A percentile compares a stretch with the other conserved stretches of the same genome.
Conservation (phyloP, 2,797 vertebrate genomes). For the Brotula barbata region DNA sequence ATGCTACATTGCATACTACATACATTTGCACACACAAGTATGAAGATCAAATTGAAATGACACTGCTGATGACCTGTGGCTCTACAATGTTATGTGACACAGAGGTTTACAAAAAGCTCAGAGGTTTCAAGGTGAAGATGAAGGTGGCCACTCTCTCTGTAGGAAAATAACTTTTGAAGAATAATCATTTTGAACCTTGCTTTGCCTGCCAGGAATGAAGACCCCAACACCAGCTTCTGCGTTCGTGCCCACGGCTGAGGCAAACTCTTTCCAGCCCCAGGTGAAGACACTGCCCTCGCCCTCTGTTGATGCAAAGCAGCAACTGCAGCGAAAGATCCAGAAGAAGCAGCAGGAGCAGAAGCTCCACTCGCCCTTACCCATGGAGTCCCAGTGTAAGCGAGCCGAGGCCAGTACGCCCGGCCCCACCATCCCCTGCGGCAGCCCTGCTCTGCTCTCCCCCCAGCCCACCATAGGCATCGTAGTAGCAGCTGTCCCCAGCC, state of each 20-base stretch:
- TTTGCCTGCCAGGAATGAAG: constrained; percentile 85
- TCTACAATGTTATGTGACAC: too few relatives aligned
- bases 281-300: constrained; percentile 95
- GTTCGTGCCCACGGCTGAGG: constrained; percentile 95
- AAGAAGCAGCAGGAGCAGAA: constrained; percentile 99
- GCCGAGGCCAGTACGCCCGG: constrained; percentile 83
- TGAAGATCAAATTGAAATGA: too few relatives aligned
- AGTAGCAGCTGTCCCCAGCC: constrained; percentile 94
- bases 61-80: too few relatives aligned
- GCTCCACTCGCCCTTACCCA: constrained; percentile 91
- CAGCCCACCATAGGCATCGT: constrained; percentile 97
- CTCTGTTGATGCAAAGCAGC: constrained; percentile 96
- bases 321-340: constrained; percentile 98
- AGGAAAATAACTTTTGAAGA: neutral
- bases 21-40: too few relatives aligned
- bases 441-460: constrained; percentile 93
- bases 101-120: too few relatives aligned
- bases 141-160: neutral
- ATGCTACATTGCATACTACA: too few relatives aligned
- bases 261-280: constrained; percentile 95
- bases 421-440: constrained; percentile 88
- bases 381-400: constrained; percentile 87
- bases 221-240: constrained; percentile 92
- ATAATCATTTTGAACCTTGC: neutral
- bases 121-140: too few relatives aligned